Base-by-base conservation (phyloP, 2,113 vertebrate species). In the Misgurnus mizolepis region DNA sequence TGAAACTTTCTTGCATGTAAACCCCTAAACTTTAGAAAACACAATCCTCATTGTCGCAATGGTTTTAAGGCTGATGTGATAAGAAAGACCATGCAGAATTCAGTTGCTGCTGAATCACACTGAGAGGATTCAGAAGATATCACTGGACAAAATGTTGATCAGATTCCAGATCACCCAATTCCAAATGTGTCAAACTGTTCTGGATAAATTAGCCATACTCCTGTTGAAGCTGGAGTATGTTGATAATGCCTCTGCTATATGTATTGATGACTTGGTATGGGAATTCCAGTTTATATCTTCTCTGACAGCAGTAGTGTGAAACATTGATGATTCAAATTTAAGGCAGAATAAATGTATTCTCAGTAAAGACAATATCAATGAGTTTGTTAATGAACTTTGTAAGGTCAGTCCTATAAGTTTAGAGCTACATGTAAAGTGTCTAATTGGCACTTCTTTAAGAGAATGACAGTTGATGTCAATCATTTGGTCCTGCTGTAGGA, bases 21-120 rank as follows among this genome's bases (percentile, higher is more conserved):
- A 22, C 22, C 22, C 22, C 85, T 82, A 72, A 82, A 82, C 84
- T 82, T 79, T 7, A 82, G 74, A 84, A 86, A 64, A 49, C 82
- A 83, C 73, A 56, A 68, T 60, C 39, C 69, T 11, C 69, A 72
- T 72, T 82, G 64, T 55, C 53, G 11, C 17, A 78, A 55, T 61
- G 81, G 76, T 73, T 80, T 83, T 64, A 85, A 83, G 76, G 15
- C 53, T 55, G 53, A 55, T 55, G 53, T 55, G 11, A 55, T 55
- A 14, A 55, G 53, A 12, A 55, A 15, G 22, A 22, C 22, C 22
- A 22, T 22, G 22, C 22, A 22, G 22, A 22, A 22, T 22, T 22
- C 22, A 22, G 22, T 22, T 22, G 22, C 22, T 22, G 22, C 22
- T 22, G 22, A 22, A 22, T 22, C 22, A 22, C 22, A 22, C 22